Percentiles rank a stretch among this genome's conserved stretches.
phyloP scores from a whole-genome alignment of 2,113 vertebrate genomes.

The Rhombomys opimus region DNA sequence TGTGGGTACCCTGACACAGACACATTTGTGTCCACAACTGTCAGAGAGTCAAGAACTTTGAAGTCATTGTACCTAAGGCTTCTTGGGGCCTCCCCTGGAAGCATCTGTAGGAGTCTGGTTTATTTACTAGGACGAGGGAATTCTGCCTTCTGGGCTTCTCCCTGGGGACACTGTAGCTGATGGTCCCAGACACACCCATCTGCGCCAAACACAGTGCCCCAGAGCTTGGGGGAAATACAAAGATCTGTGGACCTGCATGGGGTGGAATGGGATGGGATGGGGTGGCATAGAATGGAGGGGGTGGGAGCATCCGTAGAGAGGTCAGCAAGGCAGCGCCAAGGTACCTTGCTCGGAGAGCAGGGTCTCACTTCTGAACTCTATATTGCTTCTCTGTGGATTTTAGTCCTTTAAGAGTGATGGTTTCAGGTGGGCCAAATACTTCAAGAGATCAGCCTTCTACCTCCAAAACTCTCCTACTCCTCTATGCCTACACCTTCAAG shows the following conservation, averaged over 20 bases:
- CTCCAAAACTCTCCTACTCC: too few species aligned
- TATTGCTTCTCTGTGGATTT: rapidly evolving
- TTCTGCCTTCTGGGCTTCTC: background rate
- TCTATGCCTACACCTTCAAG: background rate
- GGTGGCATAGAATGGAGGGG: background rate
- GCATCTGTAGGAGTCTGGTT: background rate
- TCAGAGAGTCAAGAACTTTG: background rate
- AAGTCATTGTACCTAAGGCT: too few species aligned
- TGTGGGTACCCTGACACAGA: rapidly evolving
- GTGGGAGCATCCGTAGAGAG: background rate
- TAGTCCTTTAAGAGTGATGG: background rate
- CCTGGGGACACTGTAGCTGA: rapidly evolving
- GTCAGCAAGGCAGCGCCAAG: rapidly evolving
- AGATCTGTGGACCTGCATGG: rapidly evolving
- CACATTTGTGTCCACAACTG: background rate
- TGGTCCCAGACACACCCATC: background rate
- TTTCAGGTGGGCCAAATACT: background rate
- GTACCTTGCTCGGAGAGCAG: background rate
- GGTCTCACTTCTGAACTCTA: rapidly evolving
- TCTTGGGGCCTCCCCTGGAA: background rate
- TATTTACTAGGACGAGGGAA: background rate
- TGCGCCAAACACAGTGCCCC: background rate
- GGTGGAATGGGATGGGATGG: too few species aligned
- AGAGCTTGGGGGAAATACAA: background rate
- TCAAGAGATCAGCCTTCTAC: background rate